phyloP scores from a whole-genome alignment of 2,888 invertebrate species.

The Boloria euphrosyne region DNA sequence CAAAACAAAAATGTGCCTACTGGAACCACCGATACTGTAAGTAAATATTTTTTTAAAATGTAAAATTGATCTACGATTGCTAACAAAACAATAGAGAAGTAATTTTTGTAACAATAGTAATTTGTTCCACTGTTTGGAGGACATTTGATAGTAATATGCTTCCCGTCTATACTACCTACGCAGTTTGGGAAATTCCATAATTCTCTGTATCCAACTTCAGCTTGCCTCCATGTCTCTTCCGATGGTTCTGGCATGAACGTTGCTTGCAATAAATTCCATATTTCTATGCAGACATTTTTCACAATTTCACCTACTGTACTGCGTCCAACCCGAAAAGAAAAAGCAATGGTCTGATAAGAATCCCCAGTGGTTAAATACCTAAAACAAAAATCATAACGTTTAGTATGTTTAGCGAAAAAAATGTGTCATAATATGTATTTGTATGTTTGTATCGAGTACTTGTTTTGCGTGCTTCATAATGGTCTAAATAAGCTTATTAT shows the following conservation, averaged over 20 bases:
- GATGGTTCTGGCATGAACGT: slow-evolving; percentile 24
- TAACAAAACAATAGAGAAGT: too few relatives aligned
- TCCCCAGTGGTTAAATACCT: slow-evolving; percentile 24
- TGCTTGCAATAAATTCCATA: slow-evolving; percentile 34
- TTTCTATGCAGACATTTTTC: slow-evolving; percentile 29
- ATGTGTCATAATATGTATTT: slow-evolving; percentile 6
- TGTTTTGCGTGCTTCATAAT: neutral
- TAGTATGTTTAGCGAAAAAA: slow-evolving; percentile 4
- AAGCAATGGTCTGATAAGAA: slow-evolving; percentile 27
- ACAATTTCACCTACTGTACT: slow-evolving; percentile 30
- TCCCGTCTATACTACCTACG: slow-evolving; percentile 38
- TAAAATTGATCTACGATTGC: too few relatives aligned
- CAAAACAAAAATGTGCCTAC: too few relatives aligned
- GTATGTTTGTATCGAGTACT: neutral
- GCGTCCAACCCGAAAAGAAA: slow-evolving; percentile 32
- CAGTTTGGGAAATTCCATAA: slow-evolving; percentile 37
- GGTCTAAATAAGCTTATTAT: slow-evolving; percentile 6
- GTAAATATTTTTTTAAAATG: too few relatives aligned
- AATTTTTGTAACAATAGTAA: too few relatives aligned
- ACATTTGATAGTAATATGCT: slow-evolving; percentile 23
- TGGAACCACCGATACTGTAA: too few relatives aligned
- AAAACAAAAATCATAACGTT: neutral
- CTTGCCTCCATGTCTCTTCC: slow-evolving; percentile 25
- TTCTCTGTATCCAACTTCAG: slow-evolving; percentile 28
- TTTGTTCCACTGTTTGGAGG: too few relatives aligned